Evolutionary conservation across 2,113 vertebrate species (phyloP).

Genomic region (Pachyramphus minor): DNA sequence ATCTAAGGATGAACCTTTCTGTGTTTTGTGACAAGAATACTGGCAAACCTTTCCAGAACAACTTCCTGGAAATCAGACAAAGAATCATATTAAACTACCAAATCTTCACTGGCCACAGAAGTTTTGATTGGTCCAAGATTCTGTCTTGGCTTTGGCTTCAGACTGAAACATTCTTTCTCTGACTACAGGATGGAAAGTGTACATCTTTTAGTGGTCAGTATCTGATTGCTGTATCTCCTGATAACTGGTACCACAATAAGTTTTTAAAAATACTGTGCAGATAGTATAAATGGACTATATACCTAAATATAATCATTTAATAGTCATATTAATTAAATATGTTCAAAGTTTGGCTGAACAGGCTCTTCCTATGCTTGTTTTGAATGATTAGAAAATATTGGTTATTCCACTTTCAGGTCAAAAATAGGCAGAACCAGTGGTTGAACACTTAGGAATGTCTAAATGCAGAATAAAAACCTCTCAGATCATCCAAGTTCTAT

Average conservation of each 20-base stretch:
- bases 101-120: not conserved
- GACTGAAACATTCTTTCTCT: not conserved
- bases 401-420: not conserved
- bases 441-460: not conserved
- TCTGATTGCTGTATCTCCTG: not conserved
- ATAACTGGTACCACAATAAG: not conserved
- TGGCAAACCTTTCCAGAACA: not conserved
- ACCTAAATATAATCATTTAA: not conserved
- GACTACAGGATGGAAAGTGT: not conserved
- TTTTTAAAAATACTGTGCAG: not conserved
- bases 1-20: not conserved
- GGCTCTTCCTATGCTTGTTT: not conserved
- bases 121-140: not conserved
- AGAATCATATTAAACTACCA: not conserved
- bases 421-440: not conserved
- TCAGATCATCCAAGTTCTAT: not conserved
- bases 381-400: not conserved
- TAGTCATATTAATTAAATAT: conserved; percentile 33
- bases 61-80: not conserved
- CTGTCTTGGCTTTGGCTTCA: not conserved
- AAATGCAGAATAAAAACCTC: not conserved
- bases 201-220: not conserved
- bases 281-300: not conserved
- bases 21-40: not conserved
- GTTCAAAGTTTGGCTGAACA: not conserved